Evolutionary conservation across 2,888 invertebrate species (phyloP), one percentile per base, ranked within the genome.

Genomic region (Hipparchia sbordonii): DNA sequence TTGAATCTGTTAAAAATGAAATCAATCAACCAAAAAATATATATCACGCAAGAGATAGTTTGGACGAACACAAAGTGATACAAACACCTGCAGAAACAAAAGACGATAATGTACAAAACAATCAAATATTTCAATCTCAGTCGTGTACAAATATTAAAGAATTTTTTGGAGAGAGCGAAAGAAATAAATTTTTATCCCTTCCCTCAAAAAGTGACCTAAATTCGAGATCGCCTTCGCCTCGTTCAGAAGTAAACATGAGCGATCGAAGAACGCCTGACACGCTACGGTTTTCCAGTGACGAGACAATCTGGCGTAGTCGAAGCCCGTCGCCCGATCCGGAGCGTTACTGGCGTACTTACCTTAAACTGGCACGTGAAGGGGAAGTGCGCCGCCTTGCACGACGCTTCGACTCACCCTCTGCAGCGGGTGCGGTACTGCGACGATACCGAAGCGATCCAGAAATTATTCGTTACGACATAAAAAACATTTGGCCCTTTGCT

Each of bases 371-470:
- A 70, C 96, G 96, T 81, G 95, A 96, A 70, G 97, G 97, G 12
- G 97, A 97, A 84, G 97, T 98, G 45, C 95, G 95, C 70, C 95
- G 96, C 83, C 94, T 98, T n/a, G 96, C 96, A 77, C 95, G 96
- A 73, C 96, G 96, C 78, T 98, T 97, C 83, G 97, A 98, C 87
- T 95, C 95, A 79, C 92, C 95, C 66, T 94, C 95, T 72, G 94
- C 95, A 78, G 87, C 85, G 76, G 91, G 91, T 69, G 86, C 89
- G 12, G 89, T 93, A 33, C 87, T 95, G 79, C 94, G 96, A 78
- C 94, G 96, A 77, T 96, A 96, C 85, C 96, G 95, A 80, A 97
- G 97, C 87, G 97, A 97, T 87, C 97, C 97, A 10, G 97, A 97
- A 87, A 89, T 97, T 57, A 94, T 95, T 67, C 92, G 95, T 74